Evolutionary conservation across 2,888 invertebrate species (phyloP).

Genomic region (Drosophila macrospina): DNA sequence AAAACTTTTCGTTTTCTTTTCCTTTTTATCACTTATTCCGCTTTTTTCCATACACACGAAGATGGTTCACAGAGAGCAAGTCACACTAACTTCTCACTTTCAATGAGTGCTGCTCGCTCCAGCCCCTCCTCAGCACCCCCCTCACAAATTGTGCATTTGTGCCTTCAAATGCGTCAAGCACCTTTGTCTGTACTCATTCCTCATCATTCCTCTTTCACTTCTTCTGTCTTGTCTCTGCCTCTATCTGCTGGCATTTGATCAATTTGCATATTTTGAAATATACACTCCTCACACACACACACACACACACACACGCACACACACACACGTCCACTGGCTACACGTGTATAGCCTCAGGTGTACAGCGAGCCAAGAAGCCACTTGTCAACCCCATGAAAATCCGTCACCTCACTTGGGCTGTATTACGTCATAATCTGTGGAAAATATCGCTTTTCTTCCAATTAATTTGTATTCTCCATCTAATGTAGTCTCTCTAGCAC

Average conservation of each 20-base stretch:
- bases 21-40: slow-evolving; percentile 20
- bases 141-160: slow-evolving; percentile 15
- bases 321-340: slow-evolving; percentile 15
- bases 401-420: slow-evolving; percentile 13
- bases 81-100: slow-evolving; percentile 41
- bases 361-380: slow-evolving; percentile 51
- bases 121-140: no score
- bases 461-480: slow-evolving; percentile 16
- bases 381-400: slow-evolving; percentile 30
- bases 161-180: slow-evolving; percentile 22
- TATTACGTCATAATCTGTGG: slow-evolving; percentile 6
- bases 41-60: slow-evolving; percentile 15
- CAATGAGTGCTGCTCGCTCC: neutral
- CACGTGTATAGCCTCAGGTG: slow-evolving; percentile 45
- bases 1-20: slow-evolving; percentile 47
- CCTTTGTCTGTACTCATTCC: slow-evolving; percentile 5
- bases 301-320: slow-evolving; percentile 9
- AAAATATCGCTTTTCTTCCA: slow-evolving; percentile 2
- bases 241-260: slow-evolving; percentile 16
- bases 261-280: slow-evolving; percentile 66
- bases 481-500: no score
- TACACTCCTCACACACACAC: slow-evolving; percentile 21
- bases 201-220: neutral
- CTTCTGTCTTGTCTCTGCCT: neutral
- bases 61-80: slow-evolving; percentile 43